Conservation (phyloP, 2,113 vertebrate genomes). For the Calonectris borealis region DNA sequence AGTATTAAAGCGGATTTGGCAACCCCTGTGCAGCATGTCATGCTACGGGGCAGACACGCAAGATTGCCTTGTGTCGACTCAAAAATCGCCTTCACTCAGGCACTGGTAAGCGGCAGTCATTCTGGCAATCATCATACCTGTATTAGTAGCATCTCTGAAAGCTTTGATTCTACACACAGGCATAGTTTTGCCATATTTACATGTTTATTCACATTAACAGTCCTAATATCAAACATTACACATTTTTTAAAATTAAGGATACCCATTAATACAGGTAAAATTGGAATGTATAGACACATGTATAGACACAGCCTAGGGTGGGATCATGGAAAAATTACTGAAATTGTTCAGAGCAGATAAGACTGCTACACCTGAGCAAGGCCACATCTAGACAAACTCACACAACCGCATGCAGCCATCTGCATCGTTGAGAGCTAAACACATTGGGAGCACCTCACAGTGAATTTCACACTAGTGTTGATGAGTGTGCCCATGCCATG, state of each 20-base stretch:
- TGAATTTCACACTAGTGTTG: rapidly evolving
- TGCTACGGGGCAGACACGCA: rapidly evolving
- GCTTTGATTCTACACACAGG: neutral
- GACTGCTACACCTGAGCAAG: neutral
- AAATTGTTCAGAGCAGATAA: neutral
- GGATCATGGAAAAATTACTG: neutral
- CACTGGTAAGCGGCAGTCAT: neutral
- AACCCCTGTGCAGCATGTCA: rapidly evolving
- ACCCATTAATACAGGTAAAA: neutral
- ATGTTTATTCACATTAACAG: neutral
- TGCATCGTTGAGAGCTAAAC: neutral
- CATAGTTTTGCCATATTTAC: neutral
- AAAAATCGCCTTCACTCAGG: neutral
- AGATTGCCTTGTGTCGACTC: neutral
- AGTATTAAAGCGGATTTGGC: neutral
- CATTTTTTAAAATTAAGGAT: neutral
- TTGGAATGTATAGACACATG: too few species aligned
- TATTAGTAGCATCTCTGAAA: too few species aligned
- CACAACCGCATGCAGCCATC: neutral
- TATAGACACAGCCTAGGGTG: too few species aligned
- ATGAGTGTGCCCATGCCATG: rapidly evolving
- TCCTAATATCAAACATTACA: neutral
- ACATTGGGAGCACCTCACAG: rapidly evolving
- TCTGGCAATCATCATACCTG: rapidly evolving
- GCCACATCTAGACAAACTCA: neutral